A percentile compares a stretch with the other conserved stretches of the same genome.
phyloP scores from a whole-genome alignment of 2,888 invertebrate genomes.

The Caenorhabditis sp. region DNA sequence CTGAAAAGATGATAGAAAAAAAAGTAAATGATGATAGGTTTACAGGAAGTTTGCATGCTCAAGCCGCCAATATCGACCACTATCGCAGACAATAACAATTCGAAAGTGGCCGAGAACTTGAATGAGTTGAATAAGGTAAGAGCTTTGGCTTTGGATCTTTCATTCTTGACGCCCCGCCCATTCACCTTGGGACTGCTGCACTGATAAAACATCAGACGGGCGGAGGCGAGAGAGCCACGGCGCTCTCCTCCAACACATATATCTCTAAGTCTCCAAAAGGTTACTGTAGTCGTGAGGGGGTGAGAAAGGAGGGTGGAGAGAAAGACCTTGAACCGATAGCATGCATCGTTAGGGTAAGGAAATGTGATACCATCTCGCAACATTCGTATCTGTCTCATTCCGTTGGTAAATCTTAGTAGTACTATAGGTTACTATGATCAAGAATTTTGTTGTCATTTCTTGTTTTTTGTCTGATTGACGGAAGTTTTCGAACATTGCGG shows the following conservation, averaged over 20 bases:
- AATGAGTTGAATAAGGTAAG: constrained; percentile 51
- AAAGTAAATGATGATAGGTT: constrained; percentile 7
- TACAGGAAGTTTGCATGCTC: constrained; percentile 50
- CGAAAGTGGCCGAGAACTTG: constrained; percentile 34
- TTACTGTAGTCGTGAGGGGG: constrained; percentile 42
- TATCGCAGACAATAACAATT: constrained; percentile 32
- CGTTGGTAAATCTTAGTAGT: constrained; percentile 19
- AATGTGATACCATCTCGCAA: constrained; percentile 67
- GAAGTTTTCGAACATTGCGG: constrained; percentile 7
- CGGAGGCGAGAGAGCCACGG: constrained; percentile 36
- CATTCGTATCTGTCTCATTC: constrained; percentile 30
- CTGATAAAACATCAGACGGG: constrained; percentile 55
- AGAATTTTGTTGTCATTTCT: not conserved
- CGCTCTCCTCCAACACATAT: constrained; percentile 30
- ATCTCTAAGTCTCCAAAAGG: constrained; percentile 27
- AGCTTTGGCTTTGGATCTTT: constrained; percentile 13
- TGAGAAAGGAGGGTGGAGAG: constrained; percentile 9
- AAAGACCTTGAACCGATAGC: constrained; percentile 64
- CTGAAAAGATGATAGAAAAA: constrained; percentile 39
- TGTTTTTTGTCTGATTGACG: too few relatives aligned
- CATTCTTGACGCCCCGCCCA: constrained; percentile 48
- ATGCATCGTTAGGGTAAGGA: constrained; percentile 65
- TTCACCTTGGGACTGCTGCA: constrained; percentile 53
- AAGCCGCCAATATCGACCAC: constrained; percentile 41
- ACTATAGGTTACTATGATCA: constrained; percentile 9